Evolutionary conservation across 2,113 vertebrate genomes (phyloP), one percentile per base, ranked within the genome.

Genomic region (Megatriorchis doriae): DNA sequence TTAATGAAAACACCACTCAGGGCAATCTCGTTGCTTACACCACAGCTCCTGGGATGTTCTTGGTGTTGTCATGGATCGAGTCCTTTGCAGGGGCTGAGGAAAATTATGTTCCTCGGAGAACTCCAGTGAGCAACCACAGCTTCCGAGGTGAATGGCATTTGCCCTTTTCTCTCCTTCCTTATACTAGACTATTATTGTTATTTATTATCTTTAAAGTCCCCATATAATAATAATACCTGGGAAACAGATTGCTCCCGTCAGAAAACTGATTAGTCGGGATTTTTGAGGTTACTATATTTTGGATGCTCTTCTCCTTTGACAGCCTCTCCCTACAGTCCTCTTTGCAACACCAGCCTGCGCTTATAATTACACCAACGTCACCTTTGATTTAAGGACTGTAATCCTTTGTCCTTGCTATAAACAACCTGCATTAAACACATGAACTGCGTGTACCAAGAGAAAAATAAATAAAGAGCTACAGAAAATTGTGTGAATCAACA

Each of bases 281-380:
- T 97, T 97, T 93, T 97, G 89, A 96, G 97, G 97, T 97, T 98
- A 96, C 95, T 97, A 97, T 97, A 97, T 98, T 96, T 96, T 72
- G 95, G 97, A 95, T 65, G 95, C 88, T 96, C 58, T 94, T 93
- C 92, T 93, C 85, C 67, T 97, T 50, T 96, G 95, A 97, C 97
- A 97, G 91, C 81, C 86, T 97, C 94, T 97, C 96, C 40, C 40
- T 80, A 80, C 72, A 97, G 96, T 91, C 94, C 96, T 95, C 93
- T 96, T 96, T 92, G 91, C 83, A 87, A 91, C 78, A 81, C 59
- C 81, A 96, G 90, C 90, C 93, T 55, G 56, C 21, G 21, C 94
- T 96, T 95, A 97, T 97, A 97, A 98, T 97, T 97, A 97, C 96
- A 96, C 93, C 92, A 90, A 75, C 38, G 18, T 72, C 42, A 58